These are phyloP conservation scores for Papio anubis DNA, from an alignment of 2,113 vertebrate species.

Conservation along the genomic window DNA sequence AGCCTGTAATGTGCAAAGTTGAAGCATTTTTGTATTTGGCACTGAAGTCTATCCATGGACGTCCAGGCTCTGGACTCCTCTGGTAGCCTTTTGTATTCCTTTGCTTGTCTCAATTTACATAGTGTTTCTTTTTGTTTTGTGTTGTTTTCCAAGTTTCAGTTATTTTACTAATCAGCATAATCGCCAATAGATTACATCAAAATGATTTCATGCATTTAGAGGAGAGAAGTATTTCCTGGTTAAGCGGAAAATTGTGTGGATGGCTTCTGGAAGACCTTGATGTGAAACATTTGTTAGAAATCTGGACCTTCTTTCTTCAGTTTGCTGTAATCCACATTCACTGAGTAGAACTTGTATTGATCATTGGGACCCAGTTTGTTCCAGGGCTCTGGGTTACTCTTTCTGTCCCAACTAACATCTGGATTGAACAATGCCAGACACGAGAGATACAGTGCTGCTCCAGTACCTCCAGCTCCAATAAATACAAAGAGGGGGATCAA, in stretches of 20 bases:
- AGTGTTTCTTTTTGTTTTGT: not conserved
- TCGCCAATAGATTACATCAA: not conserved
- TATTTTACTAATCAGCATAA: not conserved
- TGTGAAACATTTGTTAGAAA: no score
- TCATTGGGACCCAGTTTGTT: no score
- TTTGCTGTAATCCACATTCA: no score
- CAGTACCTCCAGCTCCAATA: not conserved
- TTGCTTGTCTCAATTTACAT: not conserved
- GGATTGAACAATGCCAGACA: not conserved
- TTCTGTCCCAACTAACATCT: not conserved
- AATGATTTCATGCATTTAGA: no score
- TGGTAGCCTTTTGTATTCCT: not conserved
- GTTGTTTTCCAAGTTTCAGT: not conserved
- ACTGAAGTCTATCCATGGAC: not conserved
- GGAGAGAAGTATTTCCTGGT: no score
- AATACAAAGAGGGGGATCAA: not conserved
- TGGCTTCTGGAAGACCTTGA: no score
- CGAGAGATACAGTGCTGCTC: not conserved
- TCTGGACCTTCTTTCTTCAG: no score
- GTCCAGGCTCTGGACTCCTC: not conserved
- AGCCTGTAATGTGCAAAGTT: not conserved
- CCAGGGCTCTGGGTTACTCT: no score
- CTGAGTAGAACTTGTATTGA: no score
- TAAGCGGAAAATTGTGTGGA: no score
- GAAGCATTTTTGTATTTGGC: not conserved